These are phyloP conservation scores for Clarias macrocephalus DNA, from an alignment of 2,113 vertebrate species.

Conservation along the genomic window DNA sequence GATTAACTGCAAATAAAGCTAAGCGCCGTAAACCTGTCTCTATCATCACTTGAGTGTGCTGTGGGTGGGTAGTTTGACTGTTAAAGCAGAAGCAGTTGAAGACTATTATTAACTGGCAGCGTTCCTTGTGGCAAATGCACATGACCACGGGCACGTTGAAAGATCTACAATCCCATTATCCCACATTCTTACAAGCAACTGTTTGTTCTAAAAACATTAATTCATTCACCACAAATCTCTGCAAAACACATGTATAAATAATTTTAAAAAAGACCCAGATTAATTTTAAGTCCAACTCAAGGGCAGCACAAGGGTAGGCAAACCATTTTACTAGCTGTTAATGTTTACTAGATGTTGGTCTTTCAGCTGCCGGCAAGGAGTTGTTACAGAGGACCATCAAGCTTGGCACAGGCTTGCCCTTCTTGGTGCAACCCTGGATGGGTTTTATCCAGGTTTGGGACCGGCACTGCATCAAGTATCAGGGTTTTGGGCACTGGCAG, in stretches of 20 bases:
- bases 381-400: too few relatives aligned
- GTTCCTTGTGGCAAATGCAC: too few relatives aligned
- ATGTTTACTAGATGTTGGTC: background rate
- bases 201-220: background rate
- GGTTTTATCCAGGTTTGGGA: too few relatives aligned
- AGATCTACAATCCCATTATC: background rate
- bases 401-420: too few relatives aligned
- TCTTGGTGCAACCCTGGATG: too few relatives aligned
- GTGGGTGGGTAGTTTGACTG: background rate
- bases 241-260: too few relatives aligned
- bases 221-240: background rate
- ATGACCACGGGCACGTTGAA: background rate
- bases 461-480: too few relatives aligned
- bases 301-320: background rate
- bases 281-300: background rate
- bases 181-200: background rate
- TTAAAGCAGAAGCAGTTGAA: background rate
- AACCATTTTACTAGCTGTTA: too few relatives aligned
- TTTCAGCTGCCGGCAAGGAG: too few relatives aligned
- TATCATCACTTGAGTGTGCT: background rate
- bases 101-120: background rate
- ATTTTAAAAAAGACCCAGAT: background rate
- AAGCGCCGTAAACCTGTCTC: background rate
- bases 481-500: too few relatives aligned
- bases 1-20: background rate